phyloP scores from a whole-genome alignment of 2,797 vertebrate species.

The Mionectes olivaceus region DNA sequence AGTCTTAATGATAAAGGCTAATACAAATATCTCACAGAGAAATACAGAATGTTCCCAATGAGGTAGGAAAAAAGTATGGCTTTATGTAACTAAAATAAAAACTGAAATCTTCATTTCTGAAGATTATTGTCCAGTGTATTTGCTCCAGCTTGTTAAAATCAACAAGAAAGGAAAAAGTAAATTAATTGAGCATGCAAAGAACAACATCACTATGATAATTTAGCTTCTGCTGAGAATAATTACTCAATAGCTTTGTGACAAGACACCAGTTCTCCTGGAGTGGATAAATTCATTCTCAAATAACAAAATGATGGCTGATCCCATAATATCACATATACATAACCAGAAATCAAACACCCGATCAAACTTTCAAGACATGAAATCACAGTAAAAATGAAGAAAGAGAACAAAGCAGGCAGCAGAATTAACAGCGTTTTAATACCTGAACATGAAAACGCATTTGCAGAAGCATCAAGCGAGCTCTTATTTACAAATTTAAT shows the following conservation, averaged over 20 bases:
- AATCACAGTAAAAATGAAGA: slow-evolving; percentile 46
- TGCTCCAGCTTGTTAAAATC: neutral
- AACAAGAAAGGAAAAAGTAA: slow-evolving; percentile 26
- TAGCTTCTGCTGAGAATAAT: neutral
- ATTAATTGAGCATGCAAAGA: neutral
- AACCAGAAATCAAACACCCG: slow-evolving; percentile 30
- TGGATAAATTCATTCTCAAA: neutral
- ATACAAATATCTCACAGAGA: neutral
- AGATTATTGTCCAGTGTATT: neutral
- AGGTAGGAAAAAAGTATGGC: neutral
- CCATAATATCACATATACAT: neutral
- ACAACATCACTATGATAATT: neutral
- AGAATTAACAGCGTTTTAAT: slow-evolving; percentile 25
- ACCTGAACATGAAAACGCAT: slow-evolving; percentile 58
- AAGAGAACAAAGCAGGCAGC: slow-evolving; percentile 5
- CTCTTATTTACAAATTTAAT: slow-evolving; percentile 70
- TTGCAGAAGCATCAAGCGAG: neutral
- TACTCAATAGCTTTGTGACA: neutral
- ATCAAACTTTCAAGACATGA: slow-evolving; percentile 11
- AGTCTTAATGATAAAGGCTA: neutral
- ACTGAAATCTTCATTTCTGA: neutral
- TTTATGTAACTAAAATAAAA: neutral
- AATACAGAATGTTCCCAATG: neutral
- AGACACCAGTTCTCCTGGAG: neutral
- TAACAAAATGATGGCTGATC: neutral